Base-by-base conservation (phyloP, 2,888 invertebrate species). In the Conistra vaccinii region DNA sequence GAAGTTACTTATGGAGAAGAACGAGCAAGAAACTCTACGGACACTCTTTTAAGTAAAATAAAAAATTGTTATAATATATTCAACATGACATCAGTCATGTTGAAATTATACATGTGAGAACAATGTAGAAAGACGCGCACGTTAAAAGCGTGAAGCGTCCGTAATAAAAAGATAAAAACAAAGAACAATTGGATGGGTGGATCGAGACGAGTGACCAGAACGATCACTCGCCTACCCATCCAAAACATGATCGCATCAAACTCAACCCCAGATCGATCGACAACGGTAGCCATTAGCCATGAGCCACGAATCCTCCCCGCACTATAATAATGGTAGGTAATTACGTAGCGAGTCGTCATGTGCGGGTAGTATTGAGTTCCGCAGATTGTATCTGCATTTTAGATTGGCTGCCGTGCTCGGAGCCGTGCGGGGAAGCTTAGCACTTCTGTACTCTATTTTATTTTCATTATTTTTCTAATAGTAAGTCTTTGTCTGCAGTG, bases 321-420 rank as follows among this genome's bases (percentile, higher is more conserved):
- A 73, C 60, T 72, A 73, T 48, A 73, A 79, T 76, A 84, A 83
- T 76, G 72, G 69, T 80, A 57, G 58, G 67, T 85, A 85, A 85
- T 84, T 77, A 83, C 83, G 58, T 65, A 60, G 63, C 60, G 63
- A 71, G 58, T 71, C 85, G 67, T 55, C 71, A 74, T 72, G 63
- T 85, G 76, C 80, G 76, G 83, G 77, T 76, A 58, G 75, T 78
- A 84, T 80, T 81, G 79, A 85, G 83, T 81, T 81, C 75, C 75
- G 67, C 76, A 86, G 87, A 91, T 89, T 87, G 87, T 86, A 90
- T 91, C 90, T 90, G 89, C 89, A 91, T 89, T 91, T 91, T 88
- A 91, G 86, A 90, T 91, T 90, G 88, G 79, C 66, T 77, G 73
- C 69, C 89, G 88, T 90, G 90, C 87, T 80, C 72, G 71, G 58